Evolutionary conservation across 2,797 vertebrate genomes (phyloP), one percentile per base, ranked within the genome.

Genomic region (Intellagama lesueurii): DNA sequence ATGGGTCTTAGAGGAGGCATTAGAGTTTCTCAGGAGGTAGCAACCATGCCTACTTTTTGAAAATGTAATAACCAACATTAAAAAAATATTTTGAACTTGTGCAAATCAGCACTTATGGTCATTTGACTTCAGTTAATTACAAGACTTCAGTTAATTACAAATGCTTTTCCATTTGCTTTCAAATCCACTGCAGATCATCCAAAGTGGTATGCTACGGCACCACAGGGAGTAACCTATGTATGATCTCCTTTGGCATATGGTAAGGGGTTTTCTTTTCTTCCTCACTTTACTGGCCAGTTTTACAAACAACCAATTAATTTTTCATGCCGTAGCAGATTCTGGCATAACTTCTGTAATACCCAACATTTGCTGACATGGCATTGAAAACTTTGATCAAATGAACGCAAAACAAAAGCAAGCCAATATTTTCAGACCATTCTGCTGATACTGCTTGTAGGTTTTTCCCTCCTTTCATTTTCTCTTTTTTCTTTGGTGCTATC

Each of bases 121-220:
- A 69, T 93, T 94, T 91, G 88, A 90, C 90, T 94, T 90, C 84
- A 91, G 92, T 90, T 93, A 78, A 92, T 94, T 93, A 81, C 85
- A 78, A 92, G 83, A 40, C 40, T 40, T 3, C 40, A 40, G 40
- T 40, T 40, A 40, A 40, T 44, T 85, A 49, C 72, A 93, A 94
- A 86, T 87, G 0, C 83, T 81, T 88, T 6, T 4, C 35, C 0
- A 64, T 91, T 94, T 92, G 9, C 7, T 70, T 92, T 90, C 86
- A 66, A 68, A n/a, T 88, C 35, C 83, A 77, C 49, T 88, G n/a
- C 14, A 7, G 79, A 75, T 64, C 19, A 40, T 90, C 0, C 0
- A 82, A 91, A 91, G 78, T 80, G 0, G 70, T 60, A 92, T 14
- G 0, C 60, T 77, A n/a, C 60, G 77, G 2, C 85, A n/a, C 92